These are phyloP conservation scores for Hirtodrosophila trivittata DNA, from an alignment of 2,888 invertebrate species.

Conservation along the genomic window DNA sequence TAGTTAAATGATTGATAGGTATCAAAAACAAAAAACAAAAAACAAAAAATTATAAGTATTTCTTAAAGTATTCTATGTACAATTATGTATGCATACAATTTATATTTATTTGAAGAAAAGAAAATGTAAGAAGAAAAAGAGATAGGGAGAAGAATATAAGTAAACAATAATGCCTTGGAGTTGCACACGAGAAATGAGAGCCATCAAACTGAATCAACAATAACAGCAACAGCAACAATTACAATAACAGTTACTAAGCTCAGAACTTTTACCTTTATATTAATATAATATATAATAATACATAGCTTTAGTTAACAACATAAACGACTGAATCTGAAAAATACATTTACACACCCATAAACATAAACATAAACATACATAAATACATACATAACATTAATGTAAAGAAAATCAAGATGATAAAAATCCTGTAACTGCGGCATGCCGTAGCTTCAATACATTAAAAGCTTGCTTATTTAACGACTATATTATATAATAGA, in stretches of 20 bases:
- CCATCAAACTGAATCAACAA: constrained; percentile 34
- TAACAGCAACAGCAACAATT: constrained; percentile 26
- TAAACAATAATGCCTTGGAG: constrained; percentile 1
- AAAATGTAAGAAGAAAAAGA: neutral
- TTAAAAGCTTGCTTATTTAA: too few species aligned
- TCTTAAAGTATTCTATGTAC: constrained; percentile 56
- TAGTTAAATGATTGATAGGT: constrained; percentile 46
- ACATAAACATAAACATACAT: constrained; percentile 40
- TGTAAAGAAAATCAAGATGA: constrained; percentile 19
- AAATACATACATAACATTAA: constrained; percentile 34
- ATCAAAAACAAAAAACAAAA: constrained; percentile 28
- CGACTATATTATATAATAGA: constrained; percentile 11
- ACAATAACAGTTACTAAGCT: constrained; percentile 48
- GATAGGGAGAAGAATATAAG: neutral
- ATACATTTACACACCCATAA: constrained; percentile 49
- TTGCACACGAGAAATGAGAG: constrained; percentile 16
- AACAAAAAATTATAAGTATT: constrained; percentile 42
- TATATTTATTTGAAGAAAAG: constrained; percentile 34
- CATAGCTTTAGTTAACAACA: constrained; percentile 50
- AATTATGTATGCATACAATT: constrained; percentile 30
- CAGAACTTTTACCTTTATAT: constrained; percentile 36
- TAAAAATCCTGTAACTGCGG: constrained; percentile 14
- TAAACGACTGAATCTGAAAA: constrained; percentile 62
- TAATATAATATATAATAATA: constrained; percentile 34
- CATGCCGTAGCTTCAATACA: constrained; percentile 15